A percentile compares a stretch with the other conserved stretches of the same genome.
Conservation (phyloP, 2,113 vertebrate genomes). For the Pterocles burchelli region DNA sequence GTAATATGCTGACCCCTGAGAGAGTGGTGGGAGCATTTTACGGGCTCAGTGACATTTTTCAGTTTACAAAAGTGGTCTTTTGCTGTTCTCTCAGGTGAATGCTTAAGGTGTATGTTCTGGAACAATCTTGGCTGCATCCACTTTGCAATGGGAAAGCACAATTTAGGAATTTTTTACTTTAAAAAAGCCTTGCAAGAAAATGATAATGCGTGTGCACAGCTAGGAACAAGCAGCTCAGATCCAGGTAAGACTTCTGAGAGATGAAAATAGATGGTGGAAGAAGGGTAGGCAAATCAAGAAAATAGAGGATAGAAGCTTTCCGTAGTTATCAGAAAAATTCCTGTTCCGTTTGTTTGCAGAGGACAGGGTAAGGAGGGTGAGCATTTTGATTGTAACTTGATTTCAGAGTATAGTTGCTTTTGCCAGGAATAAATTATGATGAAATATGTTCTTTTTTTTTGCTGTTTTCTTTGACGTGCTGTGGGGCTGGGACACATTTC, state of each 20-base stretch:
- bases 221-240: slow-evolving; percentile 81
- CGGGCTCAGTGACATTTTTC: not conserved
- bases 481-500: not conserved
- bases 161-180: slow-evolving; percentile 97
- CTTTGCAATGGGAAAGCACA: slow-evolving; percentile 99
- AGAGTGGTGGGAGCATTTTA: not conserved
- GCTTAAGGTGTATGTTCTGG: slow-evolving; percentile 98
- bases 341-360: not conserved
- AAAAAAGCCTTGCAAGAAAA: slow-evolving; percentile 99
- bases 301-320: not conserved
- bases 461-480: not conserved
- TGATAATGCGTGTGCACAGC: slow-evolving; percentile 90
- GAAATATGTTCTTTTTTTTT: not conserved
- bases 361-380: not conserved
- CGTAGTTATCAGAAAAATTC: not conserved
- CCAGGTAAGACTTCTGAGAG: slow-evolving; percentile 76
- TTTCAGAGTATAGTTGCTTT: not conserved
- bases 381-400: not conserved
- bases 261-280: not conserved
- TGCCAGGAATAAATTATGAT: not conserved
- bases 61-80: not conserved
- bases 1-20: not conserved
- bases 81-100: slow-evolving; percentile 86
- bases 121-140: slow-evolving; percentile 99
- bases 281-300: not conserved